Conservation (phyloP, 1,140 invertebrate genomes). For the Ostrea edulis region DNA sequence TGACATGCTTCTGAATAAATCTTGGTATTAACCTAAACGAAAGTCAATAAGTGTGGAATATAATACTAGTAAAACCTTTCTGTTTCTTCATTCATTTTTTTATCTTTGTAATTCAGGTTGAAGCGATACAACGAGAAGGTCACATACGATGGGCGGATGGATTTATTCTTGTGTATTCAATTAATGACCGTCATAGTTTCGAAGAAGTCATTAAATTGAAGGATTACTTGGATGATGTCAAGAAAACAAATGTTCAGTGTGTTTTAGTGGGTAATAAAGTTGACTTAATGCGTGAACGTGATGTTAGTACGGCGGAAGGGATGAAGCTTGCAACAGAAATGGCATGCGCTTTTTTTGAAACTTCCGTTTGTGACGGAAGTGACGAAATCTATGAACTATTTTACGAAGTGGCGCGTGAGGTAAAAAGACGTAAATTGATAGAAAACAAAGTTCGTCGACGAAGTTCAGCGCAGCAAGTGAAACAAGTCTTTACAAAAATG, state of each 20-base stretch:
- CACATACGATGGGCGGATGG: slow-evolving; percentile 94
- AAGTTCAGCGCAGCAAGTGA: slow-evolving; percentile 78
- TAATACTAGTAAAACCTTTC: no score
- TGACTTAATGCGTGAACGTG: slow-evolving; percentile 93
- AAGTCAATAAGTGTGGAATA: no score
- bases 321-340: slow-evolving; percentile 86
- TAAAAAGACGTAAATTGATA: slow-evolving; percentile 74
- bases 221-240: slow-evolving; percentile 84
- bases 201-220: slow-evolving; percentile 86
- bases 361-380: slow-evolving; percentile 89
- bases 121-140: slow-evolving; percentile 83
- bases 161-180: slow-evolving; percentile 93
- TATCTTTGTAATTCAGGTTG: slow-evolving; percentile 63
- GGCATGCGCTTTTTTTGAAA: slow-evolving; percentile 91
- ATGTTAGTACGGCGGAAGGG: slow-evolving; percentile 92
- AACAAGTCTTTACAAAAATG: slow-evolving; percentile 75
- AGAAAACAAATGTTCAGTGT: slow-evolving; percentile 82
- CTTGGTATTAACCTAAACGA: no score
- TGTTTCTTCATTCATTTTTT: neutral
- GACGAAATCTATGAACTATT: slow-evolving; percentile 80
- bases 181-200: slow-evolving; percentile 92
- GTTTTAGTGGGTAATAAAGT: slow-evolving; percentile 93
- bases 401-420: slow-evolving; percentile 76
- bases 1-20: no score
- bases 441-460: slow-evolving; percentile 73